These are phyloP conservation scores for Ichneumon xanthorius DNA, from an alignment of 2,888 invertebrate species.

Conservation along the genomic window DNA sequence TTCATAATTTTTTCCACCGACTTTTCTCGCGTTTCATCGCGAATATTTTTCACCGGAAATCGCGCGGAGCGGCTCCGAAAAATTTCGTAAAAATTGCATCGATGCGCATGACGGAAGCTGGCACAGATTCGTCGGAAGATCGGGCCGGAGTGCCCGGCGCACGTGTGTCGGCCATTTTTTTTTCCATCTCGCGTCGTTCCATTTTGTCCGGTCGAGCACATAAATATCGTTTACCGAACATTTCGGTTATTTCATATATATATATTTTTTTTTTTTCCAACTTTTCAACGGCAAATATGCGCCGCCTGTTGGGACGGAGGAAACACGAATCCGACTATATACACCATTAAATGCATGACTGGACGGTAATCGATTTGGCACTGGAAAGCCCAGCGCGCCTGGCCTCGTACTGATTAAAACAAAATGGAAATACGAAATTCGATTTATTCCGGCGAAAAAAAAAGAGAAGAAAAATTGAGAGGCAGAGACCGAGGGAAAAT, in stretches of 20 bases:
- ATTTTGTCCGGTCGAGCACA: conserved; percentile 34
- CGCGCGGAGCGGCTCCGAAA: neutral
- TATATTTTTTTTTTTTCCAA: conserved; percentile 26
- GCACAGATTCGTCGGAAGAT: neutral
- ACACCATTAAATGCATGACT: conserved; percentile 61
- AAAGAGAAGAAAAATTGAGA: conserved; percentile 7
- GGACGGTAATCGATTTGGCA: conserved; percentile 62
- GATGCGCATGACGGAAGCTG: neutral
- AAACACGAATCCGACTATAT: conserved; percentile 19
- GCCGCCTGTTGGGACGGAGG: neutral
- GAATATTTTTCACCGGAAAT: neutral
- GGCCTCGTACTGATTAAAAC: conserved; percentile 56
- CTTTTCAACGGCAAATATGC: conserved; percentile 49
- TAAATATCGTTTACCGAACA: conserved; percentile 40
- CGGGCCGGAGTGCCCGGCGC: neutral
- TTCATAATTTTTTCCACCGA: neutral
- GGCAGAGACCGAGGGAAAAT: conserved; percentile 18
- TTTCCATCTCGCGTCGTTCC: neutral
- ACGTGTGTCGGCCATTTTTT: neutral
- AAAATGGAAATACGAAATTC: conserved; percentile 48
- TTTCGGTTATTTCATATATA: neutral
- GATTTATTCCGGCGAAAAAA: conserved; percentile 40
- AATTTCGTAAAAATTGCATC: neutral
- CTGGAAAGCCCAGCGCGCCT: conserved; percentile 16
- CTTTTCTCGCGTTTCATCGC: neutral